Percentiles rank a stretch among this genome's conserved stretches.
Evolutionary conservation across 2,888 invertebrate genomes (phyloP).

Genomic region (Euspilapteryx auroguttella): DNA sequence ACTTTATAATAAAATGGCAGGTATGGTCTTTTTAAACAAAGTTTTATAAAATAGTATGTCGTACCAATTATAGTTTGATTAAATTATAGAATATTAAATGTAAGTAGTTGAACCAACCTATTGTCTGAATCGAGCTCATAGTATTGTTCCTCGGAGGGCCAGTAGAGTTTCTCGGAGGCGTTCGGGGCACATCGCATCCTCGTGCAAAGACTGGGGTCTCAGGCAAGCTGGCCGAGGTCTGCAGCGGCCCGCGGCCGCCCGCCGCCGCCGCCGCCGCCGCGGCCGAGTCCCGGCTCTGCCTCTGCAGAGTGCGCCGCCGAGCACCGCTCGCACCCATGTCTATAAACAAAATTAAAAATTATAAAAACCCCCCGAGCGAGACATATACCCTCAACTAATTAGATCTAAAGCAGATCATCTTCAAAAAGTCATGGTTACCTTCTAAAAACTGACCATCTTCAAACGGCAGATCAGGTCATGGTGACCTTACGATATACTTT

Average conservation of each 20-base stretch:
- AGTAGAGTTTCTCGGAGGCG: conserved; percentile 73
- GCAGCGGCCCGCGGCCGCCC: conserved; percentile 65
- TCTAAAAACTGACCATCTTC: too few relatives aligned
- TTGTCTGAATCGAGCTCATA: conserved; percentile 60
- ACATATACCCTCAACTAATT: background rate
- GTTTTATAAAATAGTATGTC: too few relatives aligned
- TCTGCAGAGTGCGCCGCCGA: conserved; percentile 51
- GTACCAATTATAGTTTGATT: too few relatives aligned
- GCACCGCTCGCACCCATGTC: conserved; percentile 48
- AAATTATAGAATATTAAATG: too few relatives aligned
- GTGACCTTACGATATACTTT: too few relatives aligned
- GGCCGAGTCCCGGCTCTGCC: conserved; percentile 48
- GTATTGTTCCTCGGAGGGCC: conserved; percentile 67
- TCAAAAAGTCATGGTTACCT: too few relatives aligned
- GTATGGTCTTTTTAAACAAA: too few relatives aligned
- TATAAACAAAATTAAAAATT: conserved; percentile 16
- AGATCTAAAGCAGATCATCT: too few relatives aligned
- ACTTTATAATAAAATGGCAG: too few relatives aligned
- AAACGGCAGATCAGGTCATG: too few relatives aligned
- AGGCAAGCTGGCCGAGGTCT: conserved; percentile 85
- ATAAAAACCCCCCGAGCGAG: background rate
- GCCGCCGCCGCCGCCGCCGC: conserved; percentile 15
- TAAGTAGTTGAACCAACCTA: conserved; percentile 35
- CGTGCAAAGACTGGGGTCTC: conserved; percentile 87
- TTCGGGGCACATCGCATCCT: conserved; percentile 82